Conservation (phyloP, 2,888 invertebrate genomes). For the Alviniconcha strummeri region DNA sequence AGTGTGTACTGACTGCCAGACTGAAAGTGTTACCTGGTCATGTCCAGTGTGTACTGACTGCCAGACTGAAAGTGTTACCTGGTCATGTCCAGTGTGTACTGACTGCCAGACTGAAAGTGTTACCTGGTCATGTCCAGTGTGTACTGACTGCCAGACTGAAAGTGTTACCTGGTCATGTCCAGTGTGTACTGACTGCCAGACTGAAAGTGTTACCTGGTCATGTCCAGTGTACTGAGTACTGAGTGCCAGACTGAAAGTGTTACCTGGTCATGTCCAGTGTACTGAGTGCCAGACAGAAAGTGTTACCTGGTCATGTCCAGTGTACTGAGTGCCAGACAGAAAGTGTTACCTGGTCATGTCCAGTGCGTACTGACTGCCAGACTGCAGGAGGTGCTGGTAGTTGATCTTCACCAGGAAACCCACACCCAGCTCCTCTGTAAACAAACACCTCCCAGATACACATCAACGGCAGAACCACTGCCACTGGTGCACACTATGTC, state of each 20-base stretch:
- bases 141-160: conserved; percentile 57
- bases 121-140: conserved; percentile 61
- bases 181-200: conserved; percentile 53
- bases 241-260: too few relatives aligned
- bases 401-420: conserved; percentile 63
- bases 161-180: conserved; percentile 55
- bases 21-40: conserved; percentile 52
- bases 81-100: conserved; percentile 61
- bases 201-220: too few relatives aligned
- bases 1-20: conserved; percentile 60
- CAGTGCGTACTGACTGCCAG: conserved; percentile 59
- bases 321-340: conserved; percentile 54
- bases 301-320: conserved; percentile 54
- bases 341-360: conserved; percentile 56
- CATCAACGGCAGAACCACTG: too few relatives aligned
- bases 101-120: conserved; percentile 49
- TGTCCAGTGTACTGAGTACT: too few relatives aligned
- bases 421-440: conserved; percentile 57
- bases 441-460: too few relatives aligned
- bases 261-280: too few relatives aligned
- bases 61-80: conserved; percentile 56
- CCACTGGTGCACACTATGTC: too few relatives aligned
- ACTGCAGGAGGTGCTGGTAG: conserved; percentile 55
- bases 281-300: too few relatives aligned
- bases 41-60: conserved; percentile 61